Conservation (phyloP, 2,888 invertebrate species). For the Carcina quercana region DNA sequence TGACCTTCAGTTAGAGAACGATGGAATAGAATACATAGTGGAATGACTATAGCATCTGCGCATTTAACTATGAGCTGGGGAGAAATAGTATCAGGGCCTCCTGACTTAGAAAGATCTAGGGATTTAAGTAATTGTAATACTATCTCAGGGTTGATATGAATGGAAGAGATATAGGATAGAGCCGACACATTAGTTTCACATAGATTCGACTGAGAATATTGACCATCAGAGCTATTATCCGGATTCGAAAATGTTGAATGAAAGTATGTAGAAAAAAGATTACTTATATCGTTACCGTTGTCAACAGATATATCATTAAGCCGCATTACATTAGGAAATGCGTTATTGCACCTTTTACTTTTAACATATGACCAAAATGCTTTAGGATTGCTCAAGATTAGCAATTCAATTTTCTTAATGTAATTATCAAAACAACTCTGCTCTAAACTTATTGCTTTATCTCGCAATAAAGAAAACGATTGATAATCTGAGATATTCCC, state of each 20-base stretch:
- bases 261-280: constrained; percentile 4
- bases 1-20: neutral
- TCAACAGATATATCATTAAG: neutral
- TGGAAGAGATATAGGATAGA: neutral
- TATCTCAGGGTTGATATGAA: neutral
- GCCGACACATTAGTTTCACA: too few relatives aligned
- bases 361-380: constrained; percentile 8
- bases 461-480: constrained; percentile 1
- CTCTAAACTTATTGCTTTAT: neutral
- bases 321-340: neutral
- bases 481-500: constrained; percentile 8
- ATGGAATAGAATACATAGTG: neutral
- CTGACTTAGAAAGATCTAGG: neutral
- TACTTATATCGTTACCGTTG: neutral
- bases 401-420: constrained; percentile 2
- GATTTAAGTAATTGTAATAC: constrained; percentile 1
- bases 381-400: constrained; percentile 5
- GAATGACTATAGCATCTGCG: neutral
- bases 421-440: constrained; percentile 1
- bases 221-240: too few relatives aligned
- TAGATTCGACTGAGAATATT: neutral
- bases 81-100: constrained; percentile 2
- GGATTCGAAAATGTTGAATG: neutral
- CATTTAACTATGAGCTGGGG: constrained; percentile 3
- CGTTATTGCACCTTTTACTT: constrained; percentile 1